Base-by-base conservation (phyloP, 1,140 invertebrate species). In the Drosophila hydei region DNA sequence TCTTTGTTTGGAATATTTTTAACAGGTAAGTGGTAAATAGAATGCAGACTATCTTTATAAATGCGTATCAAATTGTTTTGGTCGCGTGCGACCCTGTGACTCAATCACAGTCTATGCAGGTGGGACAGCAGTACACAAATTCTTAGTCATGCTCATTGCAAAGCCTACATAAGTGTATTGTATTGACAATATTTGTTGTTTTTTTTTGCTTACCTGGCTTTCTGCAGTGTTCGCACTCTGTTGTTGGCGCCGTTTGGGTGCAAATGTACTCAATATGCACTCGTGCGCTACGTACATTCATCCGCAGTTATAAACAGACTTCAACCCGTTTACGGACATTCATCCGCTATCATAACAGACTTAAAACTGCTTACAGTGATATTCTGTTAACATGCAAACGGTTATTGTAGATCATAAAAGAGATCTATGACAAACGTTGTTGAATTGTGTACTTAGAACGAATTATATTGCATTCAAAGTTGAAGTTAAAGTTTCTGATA, bases 231-330 rank as follows among this genome's bases (percentile, higher is more conserved):
- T 63, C n/a, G n/a, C n/a, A n/a, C n/a, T 64, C 51, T 25, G n/a
- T 47, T 43, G 7, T 38, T 55, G 36, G 52, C 27, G 36, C 61
- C 14, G 18, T 65, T 65, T 56, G 14, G 27, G 78, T 80, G 63
- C 78, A 77, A 40, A 25, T 69, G 78, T 63, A 80, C 78, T 75
- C 6, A 77, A 56, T 69, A 61, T 77, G 78, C 65, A 81, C 78
- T 18, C 43, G 19, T 45, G 47, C 25, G 23, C 33, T 45, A 16
- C 23, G 38, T 14, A 27, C 54, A n/a, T n/a, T n/a, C n/a, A n/a
- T n/a, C n/a, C n/a, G n/a, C n/a, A n/a, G n/a, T n/a, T n/a, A n/a
- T n/a, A n/a, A n/a, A n/a, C n/a, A n/a, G n/a, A n/a, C n/a, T n/a
- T n/a, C n/a, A n/a, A n/a, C n/a, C n/a, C n/a, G n/a, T n/a, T n/a